Evolutionary conservation across 2,113 vertebrate genomes (phyloP).

Genomic region (Rhinogobius similis): DNA sequence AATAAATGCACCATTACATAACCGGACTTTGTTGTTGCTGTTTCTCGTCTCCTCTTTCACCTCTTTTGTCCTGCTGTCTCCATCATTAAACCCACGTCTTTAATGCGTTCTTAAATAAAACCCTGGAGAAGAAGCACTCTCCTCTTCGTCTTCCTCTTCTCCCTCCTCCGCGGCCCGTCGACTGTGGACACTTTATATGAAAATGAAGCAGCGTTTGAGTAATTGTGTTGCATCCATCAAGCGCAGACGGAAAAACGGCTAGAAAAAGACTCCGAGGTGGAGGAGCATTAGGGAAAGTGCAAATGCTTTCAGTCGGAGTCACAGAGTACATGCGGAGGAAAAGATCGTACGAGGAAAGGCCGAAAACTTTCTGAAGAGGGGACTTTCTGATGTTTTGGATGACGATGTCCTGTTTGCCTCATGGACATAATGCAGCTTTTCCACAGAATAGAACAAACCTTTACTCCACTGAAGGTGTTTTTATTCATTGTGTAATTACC

Average conservation of each 20-base stretch:
- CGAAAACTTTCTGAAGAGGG: not conserved
- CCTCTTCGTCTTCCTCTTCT: not conserved
- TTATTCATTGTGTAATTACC: no score
- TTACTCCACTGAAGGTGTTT: no score
- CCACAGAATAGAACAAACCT: no score
- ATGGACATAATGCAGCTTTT: no score
- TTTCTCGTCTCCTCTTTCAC: not conserved
- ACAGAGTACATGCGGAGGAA: not conserved
- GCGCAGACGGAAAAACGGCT: conserved; percentile 4
- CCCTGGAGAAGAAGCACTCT: conserved; percentile 26
- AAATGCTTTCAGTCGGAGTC: not conserved
- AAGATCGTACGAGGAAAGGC: not conserved
- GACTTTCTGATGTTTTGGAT: not conserved
- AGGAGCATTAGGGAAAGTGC: conserved; percentile 3
- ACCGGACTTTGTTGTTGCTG: not conserved
- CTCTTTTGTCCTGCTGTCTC: not conserved
- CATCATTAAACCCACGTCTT: conserved; percentile 9
- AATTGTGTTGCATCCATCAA: conserved; percentile 27
- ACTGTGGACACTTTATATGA: conserved; percentile 29
- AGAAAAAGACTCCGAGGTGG: not conserved
- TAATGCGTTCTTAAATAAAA: conserved; percentile 19
- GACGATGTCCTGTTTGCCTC: no score
- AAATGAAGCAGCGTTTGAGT: conserved; percentile 32
- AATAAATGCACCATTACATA: not conserved
- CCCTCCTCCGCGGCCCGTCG: conserved; percentile 5